Evolutionary conservation across 2,797 vertebrate species (phyloP).

Genomic region (Setipinna tenuifilis): DNA sequence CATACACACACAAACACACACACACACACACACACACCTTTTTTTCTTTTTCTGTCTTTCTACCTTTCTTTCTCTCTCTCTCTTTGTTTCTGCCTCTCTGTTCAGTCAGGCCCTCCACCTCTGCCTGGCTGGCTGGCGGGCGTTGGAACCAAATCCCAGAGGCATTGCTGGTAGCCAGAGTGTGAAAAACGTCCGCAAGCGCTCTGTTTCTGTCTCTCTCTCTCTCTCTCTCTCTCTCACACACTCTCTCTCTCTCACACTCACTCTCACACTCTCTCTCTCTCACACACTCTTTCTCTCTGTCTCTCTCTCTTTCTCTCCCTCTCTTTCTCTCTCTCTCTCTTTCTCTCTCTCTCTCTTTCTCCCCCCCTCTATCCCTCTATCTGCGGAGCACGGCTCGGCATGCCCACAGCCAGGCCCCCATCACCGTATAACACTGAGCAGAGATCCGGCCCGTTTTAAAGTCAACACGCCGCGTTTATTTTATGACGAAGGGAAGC

Average conservation of each 20-base stretch:
- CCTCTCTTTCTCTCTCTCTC: too few species aligned
- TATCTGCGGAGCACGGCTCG: background rate
- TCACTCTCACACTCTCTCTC: background rate
- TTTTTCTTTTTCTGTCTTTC: background rate
- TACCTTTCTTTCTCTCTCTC: background rate
- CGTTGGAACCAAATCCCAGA: background rate
- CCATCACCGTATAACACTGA: conserved; percentile 49
- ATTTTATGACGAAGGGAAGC: conserved; percentile 53
- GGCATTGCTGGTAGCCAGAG: background rate
- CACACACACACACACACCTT: background rate
- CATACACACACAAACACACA: background rate
- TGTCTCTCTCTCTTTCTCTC: too few species aligned
- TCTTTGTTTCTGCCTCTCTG: background rate
- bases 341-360: background rate
- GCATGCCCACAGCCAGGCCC: conserved; percentile 8
- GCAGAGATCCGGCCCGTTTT: conserved; percentile 53
- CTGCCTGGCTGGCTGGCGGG: background rate
- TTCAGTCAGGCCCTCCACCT: background rate
- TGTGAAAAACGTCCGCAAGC: background rate
- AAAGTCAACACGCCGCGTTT: conserved; percentile 48
- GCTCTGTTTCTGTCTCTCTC: too few species aligned
- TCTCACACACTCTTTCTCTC: background rate
- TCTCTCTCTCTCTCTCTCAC: too few species aligned
- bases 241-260: too few species aligned
- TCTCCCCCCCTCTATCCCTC: background rate